Percentiles rank a stretch among this genome's conserved stretches.
Evolutionary conservation across 2,113 vertebrate species (phyloP).

Genomic region (Plectropomus leopardus): DNA sequence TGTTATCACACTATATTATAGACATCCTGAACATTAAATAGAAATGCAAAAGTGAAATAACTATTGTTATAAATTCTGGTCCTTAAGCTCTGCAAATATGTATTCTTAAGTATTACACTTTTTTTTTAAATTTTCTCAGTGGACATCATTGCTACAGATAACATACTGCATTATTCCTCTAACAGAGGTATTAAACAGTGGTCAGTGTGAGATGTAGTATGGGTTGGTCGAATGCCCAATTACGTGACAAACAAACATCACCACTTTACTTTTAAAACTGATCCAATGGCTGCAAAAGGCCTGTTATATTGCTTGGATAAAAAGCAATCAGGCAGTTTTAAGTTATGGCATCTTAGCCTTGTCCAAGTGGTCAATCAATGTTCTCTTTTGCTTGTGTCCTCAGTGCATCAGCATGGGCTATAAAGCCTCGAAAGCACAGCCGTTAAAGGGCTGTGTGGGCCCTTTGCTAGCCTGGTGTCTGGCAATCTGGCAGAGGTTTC

Average conservation of each 20-base stretch:
- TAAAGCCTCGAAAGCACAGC: conserved; percentile 72
- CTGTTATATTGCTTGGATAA: conserved; percentile 55
- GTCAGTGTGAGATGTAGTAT: conserved; percentile 8
- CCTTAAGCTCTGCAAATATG: not conserved
- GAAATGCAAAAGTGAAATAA: not conserved
- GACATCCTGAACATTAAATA: not conserved
- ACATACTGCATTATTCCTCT: not conserved
- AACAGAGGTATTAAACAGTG: conserved; percentile 5
- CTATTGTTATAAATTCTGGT: not conserved
- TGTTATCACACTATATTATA: not conserved
- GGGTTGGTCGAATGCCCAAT: conserved; percentile 34
- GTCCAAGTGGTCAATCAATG: conserved; percentile 77
- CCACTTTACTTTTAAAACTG: conserved; percentile 46
- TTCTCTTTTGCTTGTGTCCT: conserved; percentile 71
- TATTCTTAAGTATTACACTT: not conserved
- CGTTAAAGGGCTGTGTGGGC: conserved; percentile 64
- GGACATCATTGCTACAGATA: not conserved
- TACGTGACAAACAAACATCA: conserved; percentile 46
- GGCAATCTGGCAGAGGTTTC: conserved; percentile 64
- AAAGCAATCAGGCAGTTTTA: conserved; percentile 68
- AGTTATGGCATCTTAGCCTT: conserved; percentile 66
- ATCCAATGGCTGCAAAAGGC: conserved; percentile 45
- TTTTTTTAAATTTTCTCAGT: not conserved
- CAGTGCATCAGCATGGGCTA: conserved; percentile 63
- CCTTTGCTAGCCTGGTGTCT: conserved; percentile 57